Conservation (phyloP, 2,797 vertebrate species). For the Catharus ustulatus region DNA sequence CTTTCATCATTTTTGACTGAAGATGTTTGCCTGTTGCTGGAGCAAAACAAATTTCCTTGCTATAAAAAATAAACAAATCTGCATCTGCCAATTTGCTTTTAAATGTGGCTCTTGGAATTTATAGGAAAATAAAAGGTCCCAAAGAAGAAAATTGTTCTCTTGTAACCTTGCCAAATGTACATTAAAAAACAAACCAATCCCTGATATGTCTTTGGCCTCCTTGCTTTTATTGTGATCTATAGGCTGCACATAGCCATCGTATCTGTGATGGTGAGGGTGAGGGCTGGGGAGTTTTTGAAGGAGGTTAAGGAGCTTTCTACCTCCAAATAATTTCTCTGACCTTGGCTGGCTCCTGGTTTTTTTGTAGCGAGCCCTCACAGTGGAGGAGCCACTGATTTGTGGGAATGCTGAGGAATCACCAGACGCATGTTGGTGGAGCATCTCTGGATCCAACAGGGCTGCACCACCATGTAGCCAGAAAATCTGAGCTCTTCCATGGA, state of each 20-base stretch:
- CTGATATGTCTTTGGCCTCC: slow-evolving; percentile 35
- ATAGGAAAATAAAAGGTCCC: slow-evolving; percentile 4
- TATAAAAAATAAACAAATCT: background rate
- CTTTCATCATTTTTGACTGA: background rate
- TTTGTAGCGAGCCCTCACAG: background rate
- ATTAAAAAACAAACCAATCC: background rate
- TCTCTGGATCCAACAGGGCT: background rate
- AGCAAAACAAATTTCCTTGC: slow-evolving; percentile 30
- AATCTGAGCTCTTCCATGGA: background rate
- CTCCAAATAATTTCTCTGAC: background rate
- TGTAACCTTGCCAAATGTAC: slow-evolving; percentile 9
- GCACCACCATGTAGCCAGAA: rapidly evolving
- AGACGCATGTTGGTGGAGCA: background rate
- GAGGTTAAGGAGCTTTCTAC: background rate
- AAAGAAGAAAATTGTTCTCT: slow-evolving; percentile 4
- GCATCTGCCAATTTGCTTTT: slow-evolving; percentile 19
- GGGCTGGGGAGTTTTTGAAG: background rate
- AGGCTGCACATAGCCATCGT: background rate
- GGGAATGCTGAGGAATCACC: background rate
- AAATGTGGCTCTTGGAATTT: slow-evolving; percentile 20
- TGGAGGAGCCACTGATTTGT: background rate
- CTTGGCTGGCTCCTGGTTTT: background rate
- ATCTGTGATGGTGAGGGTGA: background rate
- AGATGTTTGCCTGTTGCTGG: background rate
- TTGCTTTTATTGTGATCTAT: background rate